Evolutionary conservation across 1,140 invertebrate species (phyloP), one percentile per base, ranked within the genome.

Genomic region (Gonatopus flavifemur): DNA sequence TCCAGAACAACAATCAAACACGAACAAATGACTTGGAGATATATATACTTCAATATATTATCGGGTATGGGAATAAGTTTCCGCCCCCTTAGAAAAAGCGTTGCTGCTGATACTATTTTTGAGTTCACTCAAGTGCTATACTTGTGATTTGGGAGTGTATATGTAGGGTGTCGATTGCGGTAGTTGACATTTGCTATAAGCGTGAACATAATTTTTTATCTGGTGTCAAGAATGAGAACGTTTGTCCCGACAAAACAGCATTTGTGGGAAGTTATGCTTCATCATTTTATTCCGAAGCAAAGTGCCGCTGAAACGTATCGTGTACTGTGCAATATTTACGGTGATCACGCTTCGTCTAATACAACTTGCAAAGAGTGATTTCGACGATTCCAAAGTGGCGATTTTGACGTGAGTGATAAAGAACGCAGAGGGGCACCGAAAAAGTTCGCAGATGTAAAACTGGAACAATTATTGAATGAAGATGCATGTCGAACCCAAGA

Each of bases 271-370:
- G 44, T 31, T 48, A 49, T 52, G 37, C n/a, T 59, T 39, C 40
- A 39, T 21, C 43, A 37, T 43, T 59, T 52, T 49, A 10, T 57
- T 57, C 49, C 32, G 39, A 57, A 57, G 43, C 57, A 57, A 61
- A 51, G 16, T 54, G 49, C 57, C 46, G 49, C 49, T 32, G 46
- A 57, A 47, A 24, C 36, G 18, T 32, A 60, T 57, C 41, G 49
- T 36, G 33, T 56, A 31, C 50, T 60, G 38, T 10, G 39, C 1
- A 21, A 57, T 25, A 37, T 35, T 36, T 57, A 49, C 36, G 50
- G 50, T 51, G 45, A 63, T 28, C 38, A 60, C 55, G 54, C 55
- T 57, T 50, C 37, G 44, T 52, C 55, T 39, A 22, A 52, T 38
- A 48, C 6, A 40, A 52, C 41, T 19, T 62, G 40, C 28, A 36